A percentile compares a stretch with the other conserved stretches of the same genome.
These are phyloP conservation scores for Acromyrmex heyeri DNA, from an alignment of 1,140 invertebrate genomes.

Conservation along the genomic window DNA sequence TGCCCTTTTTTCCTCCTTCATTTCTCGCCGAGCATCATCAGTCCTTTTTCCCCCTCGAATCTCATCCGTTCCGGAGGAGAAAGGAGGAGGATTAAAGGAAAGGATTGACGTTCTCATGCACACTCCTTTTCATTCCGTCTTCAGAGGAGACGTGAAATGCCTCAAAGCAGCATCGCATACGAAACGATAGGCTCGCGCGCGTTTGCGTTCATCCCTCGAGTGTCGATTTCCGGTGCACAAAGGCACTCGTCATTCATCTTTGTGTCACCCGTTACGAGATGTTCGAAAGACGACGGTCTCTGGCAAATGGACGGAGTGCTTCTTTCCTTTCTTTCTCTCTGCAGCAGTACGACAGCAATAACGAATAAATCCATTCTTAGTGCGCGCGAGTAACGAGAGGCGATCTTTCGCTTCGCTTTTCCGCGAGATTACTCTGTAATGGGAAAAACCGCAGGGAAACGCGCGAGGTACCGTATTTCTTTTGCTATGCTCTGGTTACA, in stretches of 20 bases:
- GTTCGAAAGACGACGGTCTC: conserved; percentile 23
- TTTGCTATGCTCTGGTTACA: conserved; percentile 12
- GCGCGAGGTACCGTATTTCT: conserved; percentile 18
- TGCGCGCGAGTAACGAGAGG: conserved; percentile 35
- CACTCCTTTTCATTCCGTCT: not conserved
- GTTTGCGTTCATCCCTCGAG: conserved; percentile 31
- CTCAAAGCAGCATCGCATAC: conserved; percentile 35
- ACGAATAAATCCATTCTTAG: conserved; percentile 51
- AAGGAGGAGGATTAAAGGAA: conserved; percentile 44
- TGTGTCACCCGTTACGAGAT: conserved; percentile 24
- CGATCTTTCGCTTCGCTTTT: conserved; percentile 28
- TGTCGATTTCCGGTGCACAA: conserved; percentile 55
- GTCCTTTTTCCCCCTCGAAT: conserved; percentile 52
- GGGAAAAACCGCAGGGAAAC: conserved; percentile 32
- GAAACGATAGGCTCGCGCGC: conserved; percentile 38
- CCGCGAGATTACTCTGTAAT: conserved; percentile 54
- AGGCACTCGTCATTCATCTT: conserved; percentile 41
- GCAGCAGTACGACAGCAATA: not conserved
- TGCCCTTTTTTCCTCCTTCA: conserved; percentile 54
- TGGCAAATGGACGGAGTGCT: conserved; percentile 8
- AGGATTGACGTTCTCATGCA: conserved; percentile 39
- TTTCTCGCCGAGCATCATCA: conserved; percentile 46
- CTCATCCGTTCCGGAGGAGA: not conserved
- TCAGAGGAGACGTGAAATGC: not conserved
- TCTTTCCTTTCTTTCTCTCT: not conserved